These are phyloP conservation scores for Drosophila histrio DNA, from an alignment of 2,888 invertebrate species.

Conservation along the genomic window DNA sequence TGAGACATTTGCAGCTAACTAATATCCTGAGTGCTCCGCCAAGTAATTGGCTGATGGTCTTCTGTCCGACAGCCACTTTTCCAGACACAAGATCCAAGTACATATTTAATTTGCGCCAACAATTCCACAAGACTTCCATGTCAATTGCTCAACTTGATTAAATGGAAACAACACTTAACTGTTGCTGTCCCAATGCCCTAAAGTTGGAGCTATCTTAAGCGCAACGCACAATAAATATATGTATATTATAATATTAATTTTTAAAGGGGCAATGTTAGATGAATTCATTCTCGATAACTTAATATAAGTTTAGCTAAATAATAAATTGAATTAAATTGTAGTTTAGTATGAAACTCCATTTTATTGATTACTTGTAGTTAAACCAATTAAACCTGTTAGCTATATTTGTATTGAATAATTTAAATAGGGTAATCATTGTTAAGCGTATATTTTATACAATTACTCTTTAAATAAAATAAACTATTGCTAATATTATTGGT, in stretches of 20 bases:
- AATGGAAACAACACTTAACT: constrained; percentile 41
- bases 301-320: background rate
- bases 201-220: background rate
- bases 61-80: constrained; percentile 10
- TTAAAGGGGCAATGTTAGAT: background rate
- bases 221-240: background rate
- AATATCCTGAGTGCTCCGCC: constrained; percentile 60
- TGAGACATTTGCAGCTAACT: constrained; percentile 58
- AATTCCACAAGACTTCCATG: constrained; percentile 18
- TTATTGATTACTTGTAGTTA: too few species aligned
- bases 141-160: constrained; percentile 53
- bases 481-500: too few species aligned
- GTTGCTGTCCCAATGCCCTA: constrained; percentile 8
- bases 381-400: too few species aligned
- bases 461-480: too few species aligned
- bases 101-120: constrained; percentile 35
- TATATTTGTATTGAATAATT: too few species aligned
- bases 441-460: too few species aligned
- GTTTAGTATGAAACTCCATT: too few species aligned
- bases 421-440: too few species aligned
- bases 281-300: background rate
- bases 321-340: too few species aligned
- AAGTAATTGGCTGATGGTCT: constrained; percentile 49
- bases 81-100: background rate
- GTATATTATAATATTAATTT: background rate